A percentile compares a stretch with the other conserved stretches of the same genome.
phyloP scores from a whole-genome alignment of 2,113 vertebrate genomes.

The Kobus ellipsiprymnus region DNA sequence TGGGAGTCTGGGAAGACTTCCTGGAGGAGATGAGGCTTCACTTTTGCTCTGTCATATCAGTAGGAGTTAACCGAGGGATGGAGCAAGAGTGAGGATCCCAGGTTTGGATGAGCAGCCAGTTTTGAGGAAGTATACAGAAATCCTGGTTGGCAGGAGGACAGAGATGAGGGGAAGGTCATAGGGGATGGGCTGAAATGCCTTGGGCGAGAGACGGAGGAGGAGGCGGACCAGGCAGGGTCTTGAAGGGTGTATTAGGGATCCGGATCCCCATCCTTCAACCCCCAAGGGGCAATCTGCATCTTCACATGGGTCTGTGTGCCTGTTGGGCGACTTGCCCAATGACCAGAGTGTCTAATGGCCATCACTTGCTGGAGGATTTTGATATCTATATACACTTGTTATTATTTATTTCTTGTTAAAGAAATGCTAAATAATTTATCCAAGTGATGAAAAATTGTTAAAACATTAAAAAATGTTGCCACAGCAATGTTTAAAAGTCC shows the following conservation, averaged over 20 bases:
- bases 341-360: not conserved
- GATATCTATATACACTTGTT: not conserved
- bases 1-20: not conserved
- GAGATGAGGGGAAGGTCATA: no score
- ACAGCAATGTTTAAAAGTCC: not conserved
- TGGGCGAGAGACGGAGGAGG: rapidly evolving
- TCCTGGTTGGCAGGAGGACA: not conserved
- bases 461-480: not conserved
- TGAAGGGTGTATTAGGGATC: not conserved
- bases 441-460: not conserved
- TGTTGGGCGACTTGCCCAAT: not conserved
- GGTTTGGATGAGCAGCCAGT: not conserved
- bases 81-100: not conserved
- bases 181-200: not conserved
- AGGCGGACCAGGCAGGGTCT: not conserved
- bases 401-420: not conserved
- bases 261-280: not conserved
- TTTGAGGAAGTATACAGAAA: not conserved
- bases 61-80: not conserved
- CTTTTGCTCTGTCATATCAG: not conserved
- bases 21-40: not conserved
- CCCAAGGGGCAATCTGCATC: rapidly evolving
- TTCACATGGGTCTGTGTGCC: not conserved
- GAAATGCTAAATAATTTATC: not conserved
- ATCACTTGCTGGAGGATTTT: not conserved